Conservation (phyloP, 2,888 invertebrate genomes). For the Salticus scenicus region DNA sequence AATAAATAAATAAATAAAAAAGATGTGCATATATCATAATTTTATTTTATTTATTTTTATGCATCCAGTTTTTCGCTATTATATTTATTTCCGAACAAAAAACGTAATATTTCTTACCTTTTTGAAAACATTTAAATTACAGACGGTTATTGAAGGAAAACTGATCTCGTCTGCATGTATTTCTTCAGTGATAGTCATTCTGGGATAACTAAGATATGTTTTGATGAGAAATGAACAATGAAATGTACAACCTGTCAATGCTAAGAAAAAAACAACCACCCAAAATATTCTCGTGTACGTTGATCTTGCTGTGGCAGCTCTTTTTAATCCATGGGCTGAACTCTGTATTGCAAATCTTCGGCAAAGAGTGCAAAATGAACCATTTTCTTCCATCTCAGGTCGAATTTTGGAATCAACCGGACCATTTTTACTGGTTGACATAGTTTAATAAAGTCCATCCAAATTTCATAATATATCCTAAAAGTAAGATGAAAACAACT, state of each 20-base stretch:
- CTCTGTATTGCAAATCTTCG: conserved; percentile 47
- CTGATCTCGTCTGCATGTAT: conserved; percentile 67
- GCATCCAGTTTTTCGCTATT: too few species aligned
- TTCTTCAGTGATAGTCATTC: conserved; percentile 70
- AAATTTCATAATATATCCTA: too few species aligned
- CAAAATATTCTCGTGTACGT: conserved; percentile 45
- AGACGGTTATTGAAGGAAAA: conserved; percentile 71
- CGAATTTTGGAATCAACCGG: background rate
- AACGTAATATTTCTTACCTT: conserved; percentile 63
- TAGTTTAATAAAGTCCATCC: background rate
- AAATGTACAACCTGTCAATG: conserved; percentile 51
- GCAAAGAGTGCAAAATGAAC: conserved; percentile 38
- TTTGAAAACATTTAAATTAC: conserved; percentile 71
- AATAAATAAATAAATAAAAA: too few species aligned
- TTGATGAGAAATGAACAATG: conserved; percentile 60
- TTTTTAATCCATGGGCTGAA: conserved; percentile 53
- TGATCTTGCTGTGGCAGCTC: conserved; percentile 42
- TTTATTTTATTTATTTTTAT: too few species aligned
- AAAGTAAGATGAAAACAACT: too few species aligned
- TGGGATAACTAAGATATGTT: conserved; percentile 70
- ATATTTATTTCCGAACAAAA: too few species aligned
- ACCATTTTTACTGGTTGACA: conserved; percentile 21
- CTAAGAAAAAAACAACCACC: conserved; percentile 44
- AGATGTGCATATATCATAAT: too few species aligned
- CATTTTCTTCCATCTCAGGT: background rate